phyloP scores from a whole-genome alignment of 2,797 vertebrate species.

The Eulemur rubriventer region DNA sequence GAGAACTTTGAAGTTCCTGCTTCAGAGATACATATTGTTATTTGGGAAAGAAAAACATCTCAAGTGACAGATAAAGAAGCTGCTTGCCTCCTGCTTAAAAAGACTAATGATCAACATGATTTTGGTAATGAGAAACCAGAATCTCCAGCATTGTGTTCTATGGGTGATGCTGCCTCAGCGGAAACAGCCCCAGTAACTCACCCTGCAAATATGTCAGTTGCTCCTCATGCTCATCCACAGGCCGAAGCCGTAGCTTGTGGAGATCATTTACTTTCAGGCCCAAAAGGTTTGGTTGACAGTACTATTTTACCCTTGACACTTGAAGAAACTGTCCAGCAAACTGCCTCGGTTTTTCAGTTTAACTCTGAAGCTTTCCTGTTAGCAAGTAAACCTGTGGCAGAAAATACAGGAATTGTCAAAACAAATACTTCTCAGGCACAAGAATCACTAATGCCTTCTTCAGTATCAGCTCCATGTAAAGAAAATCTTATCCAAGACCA shows the following conservation, averaged over 20 bases:
- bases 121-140: not conserved
- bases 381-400: not conserved
- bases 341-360: conserved; percentile 53
- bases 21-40: conserved; percentile 91
- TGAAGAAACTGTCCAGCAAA: conserved; percentile 79
- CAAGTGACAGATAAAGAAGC: conserved; percentile 44
- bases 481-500: not conserved
- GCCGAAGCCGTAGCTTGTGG: not conserved
- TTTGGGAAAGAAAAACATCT: conserved; percentile 90
- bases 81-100: conserved; percentile 40
- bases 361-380: conserved; percentile 66
- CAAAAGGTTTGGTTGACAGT: conserved; percentile 84
- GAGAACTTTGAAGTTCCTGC: conserved; percentile 86
- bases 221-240: conserved; percentile 60
- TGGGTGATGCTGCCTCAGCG: not conserved
- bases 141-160: not conserved
- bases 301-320: conserved; percentile 89
- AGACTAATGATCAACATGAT: not conserved
- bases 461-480: not conserved
- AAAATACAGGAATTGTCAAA: conserved; percentile 27
- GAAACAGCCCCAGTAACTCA: not conserved
- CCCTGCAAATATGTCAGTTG: not conserved
- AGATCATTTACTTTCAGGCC: conserved; percentile 80
- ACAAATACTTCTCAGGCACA: not conserved
- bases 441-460: not conserved